Percentiles rank a stretch among this genome's conserved stretches.
Evolutionary conservation across 1,140 invertebrate genomes (phyloP).

Genomic region (Apis florea): DNA sequence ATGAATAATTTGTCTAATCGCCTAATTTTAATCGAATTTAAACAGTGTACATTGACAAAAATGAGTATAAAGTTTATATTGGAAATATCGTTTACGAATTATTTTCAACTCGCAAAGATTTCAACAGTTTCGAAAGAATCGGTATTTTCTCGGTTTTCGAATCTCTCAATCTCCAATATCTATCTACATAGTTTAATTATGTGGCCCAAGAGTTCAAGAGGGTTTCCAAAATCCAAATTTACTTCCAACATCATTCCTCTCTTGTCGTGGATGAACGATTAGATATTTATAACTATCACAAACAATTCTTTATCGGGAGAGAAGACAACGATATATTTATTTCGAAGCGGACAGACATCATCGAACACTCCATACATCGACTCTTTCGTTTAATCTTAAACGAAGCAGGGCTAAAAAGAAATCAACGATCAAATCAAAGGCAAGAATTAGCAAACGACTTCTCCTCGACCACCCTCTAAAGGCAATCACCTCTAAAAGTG

Average conservation of each 20-base stretch:
- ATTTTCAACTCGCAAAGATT: not conserved
- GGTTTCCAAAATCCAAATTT: conserved; percentile 5
- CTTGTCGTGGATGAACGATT: too few species aligned
- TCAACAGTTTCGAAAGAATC: not conserved
- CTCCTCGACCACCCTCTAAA: too few species aligned
- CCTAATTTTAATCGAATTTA: not conserved
- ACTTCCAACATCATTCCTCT: not conserved
- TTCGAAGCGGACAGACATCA: too few species aligned
- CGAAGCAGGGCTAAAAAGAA: too few species aligned
- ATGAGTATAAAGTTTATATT: not conserved
- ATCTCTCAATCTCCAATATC: not conserved
- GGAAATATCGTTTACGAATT: not conserved
- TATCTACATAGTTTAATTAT: conserved; percentile 40
- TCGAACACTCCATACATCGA: too few species aligned
- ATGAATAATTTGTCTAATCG: conserved; percentile 17
- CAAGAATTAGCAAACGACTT: not conserved
- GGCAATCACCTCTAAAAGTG: not conserved
- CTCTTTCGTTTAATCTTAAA: too few species aligned
- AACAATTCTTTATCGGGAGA: too few species aligned
- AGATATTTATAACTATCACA: too few species aligned
- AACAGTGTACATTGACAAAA: not conserved
- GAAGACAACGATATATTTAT: too few species aligned
- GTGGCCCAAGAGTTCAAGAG: not conserved
- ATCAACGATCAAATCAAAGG: too few species aligned
- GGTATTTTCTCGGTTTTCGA: not conserved